Percentiles rank a stretch among this genome's conserved stretches.
Evolutionary conservation across 2,113 vertebrate species (phyloP).

Genomic region (Nyctereutes procyonoides): DNA sequence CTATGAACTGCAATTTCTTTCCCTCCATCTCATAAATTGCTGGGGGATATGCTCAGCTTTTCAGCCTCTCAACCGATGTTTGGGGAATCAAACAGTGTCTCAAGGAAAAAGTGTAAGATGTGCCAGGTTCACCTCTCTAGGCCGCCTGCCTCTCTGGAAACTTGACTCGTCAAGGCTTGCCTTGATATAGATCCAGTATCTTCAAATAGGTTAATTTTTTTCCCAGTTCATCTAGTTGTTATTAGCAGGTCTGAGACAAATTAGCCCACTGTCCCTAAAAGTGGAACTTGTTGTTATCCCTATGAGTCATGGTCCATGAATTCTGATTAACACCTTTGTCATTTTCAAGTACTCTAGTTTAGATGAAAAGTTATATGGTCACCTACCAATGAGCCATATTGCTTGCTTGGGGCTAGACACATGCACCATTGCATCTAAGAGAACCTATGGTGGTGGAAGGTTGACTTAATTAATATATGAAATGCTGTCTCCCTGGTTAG

Average conservation of each 20-base stretch:
- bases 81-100: not conserved
- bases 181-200: not conserved
- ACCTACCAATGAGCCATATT: not conserved
- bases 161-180: not conserved
- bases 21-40: not conserved
- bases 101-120: not conserved
- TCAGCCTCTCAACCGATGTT: not conserved
- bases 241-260: not conserved
- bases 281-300: not conserved
- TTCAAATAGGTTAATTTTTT: not conserved
- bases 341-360: not conserved
- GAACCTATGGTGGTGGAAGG: not conserved
- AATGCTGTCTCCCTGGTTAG: not conserved
- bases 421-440: not conserved
- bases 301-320: not conserved
- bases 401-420: not conserved
- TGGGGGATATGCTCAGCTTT: not conserved
- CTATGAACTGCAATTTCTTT: not conserved
- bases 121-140: not conserved
- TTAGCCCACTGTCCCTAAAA: not conserved
- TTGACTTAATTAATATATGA: not conserved
- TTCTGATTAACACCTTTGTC: not conserved
- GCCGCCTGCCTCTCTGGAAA: not conserved
- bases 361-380: not conserved
- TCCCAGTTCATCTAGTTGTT: not conserved